Conservation (phyloP, 2,888 invertebrate species). For the Tetranychus truncatus region DNA sequence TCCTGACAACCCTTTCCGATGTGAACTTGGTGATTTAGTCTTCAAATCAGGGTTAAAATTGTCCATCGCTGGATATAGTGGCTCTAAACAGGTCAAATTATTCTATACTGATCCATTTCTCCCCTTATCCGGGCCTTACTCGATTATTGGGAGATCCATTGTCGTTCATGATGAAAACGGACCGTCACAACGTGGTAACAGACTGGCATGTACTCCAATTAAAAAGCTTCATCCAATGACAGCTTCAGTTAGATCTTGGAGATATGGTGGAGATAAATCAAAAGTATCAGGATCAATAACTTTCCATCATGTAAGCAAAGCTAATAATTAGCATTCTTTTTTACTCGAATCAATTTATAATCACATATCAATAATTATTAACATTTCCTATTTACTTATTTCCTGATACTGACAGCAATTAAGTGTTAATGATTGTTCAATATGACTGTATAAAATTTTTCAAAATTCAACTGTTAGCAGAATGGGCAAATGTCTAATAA, state of each 20-base stretch:
- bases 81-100: constrained; percentile 30
- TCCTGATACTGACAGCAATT: too few relatives aligned
- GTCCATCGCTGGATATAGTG: constrained; percentile 22
- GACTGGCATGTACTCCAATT: constrained; percentile 63
- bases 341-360: background rate
- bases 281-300: constrained; percentile 25
- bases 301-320: constrained; percentile 16
- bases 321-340: background rate
- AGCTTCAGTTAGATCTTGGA: constrained; percentile 25
- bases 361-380: background rate
- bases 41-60: constrained; percentile 29
- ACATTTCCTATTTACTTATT: too few relatives aligned
- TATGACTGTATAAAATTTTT: too few relatives aligned
- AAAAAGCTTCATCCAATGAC: constrained; percentile 23
- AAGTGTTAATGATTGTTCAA: too few relatives aligned
- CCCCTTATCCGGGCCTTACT: constrained; percentile 49
- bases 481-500: too few relatives aligned
- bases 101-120: constrained; percentile 60
- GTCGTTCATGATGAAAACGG: constrained; percentile 72
- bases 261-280: constrained; percentile 23
- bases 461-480: too few relatives aligned
- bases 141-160: constrained; percentile 43
- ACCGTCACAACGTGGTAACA: constrained; percentile 65
- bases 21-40: constrained; percentile 50
- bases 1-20: constrained; percentile 26